Evolutionary conservation across 2,888 invertebrate genomes (phyloP).

Genomic region (Lapara coniferarum): DNA sequence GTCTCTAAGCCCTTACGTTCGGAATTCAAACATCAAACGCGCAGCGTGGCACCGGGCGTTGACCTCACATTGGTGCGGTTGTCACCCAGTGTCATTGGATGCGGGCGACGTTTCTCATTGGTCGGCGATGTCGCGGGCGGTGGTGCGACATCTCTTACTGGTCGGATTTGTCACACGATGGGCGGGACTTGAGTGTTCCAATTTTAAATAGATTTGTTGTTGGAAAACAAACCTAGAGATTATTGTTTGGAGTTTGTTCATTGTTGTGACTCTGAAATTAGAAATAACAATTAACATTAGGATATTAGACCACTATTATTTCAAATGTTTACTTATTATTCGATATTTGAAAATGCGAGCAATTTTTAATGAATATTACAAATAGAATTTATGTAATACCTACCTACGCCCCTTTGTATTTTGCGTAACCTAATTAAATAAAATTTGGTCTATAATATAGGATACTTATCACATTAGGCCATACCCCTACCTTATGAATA

Average conservation of each 20-base stretch:
- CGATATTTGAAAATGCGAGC: too few relatives aligned
- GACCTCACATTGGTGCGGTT: slow-evolving; percentile 58
- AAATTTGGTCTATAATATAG: neutral
- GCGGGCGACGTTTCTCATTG: slow-evolving; percentile 67
- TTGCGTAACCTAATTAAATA: too few relatives aligned
- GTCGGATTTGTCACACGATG: slow-evolving; percentile 67
- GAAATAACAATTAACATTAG: neutral
- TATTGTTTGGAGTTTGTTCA: neutral
- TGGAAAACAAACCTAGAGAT: slow-evolving; percentile 14
- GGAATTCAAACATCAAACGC: slow-evolving; percentile 38
- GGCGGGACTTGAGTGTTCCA: slow-evolving; percentile 62
- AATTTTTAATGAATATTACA: too few relatives aligned
- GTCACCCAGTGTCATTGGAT: slow-evolving; percentile 81
- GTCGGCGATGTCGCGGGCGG: slow-evolving; percentile 73
- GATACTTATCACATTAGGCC: neutral
- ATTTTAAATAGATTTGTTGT: slow-evolving; percentile 47
- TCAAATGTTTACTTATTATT: too few relatives aligned
- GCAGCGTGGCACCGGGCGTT: slow-evolving; percentile 69
- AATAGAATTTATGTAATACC: too few relatives aligned
- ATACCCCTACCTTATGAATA: neutral
- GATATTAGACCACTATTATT: too few relatives aligned
- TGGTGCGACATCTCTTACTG: slow-evolving; percentile 75
- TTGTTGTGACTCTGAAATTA: neutral
- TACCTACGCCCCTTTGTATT: too few relatives aligned
- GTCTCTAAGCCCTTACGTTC: slow-evolving; percentile 24